Evolutionary conservation across 2,113 vertebrate species (phyloP).

Genomic region (Struthio camelus): DNA sequence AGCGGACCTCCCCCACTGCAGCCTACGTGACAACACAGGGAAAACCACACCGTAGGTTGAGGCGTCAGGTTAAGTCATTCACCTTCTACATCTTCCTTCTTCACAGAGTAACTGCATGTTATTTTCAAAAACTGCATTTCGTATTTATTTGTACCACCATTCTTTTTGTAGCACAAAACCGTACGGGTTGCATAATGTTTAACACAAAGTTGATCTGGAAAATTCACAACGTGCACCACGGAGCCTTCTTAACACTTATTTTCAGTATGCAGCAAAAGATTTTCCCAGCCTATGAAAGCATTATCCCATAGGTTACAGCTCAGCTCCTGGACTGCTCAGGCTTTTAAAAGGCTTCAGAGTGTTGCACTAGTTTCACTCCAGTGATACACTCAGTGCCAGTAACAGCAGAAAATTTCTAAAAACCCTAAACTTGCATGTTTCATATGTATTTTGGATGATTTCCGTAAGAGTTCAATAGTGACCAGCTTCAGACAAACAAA

Average conservation of each 20-base stretch:
- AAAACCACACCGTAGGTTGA: accelerated
- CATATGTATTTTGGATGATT: not conserved
- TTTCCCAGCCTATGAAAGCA: not conserved
- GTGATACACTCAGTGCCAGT: not conserved
- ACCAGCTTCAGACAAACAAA: constrained; percentile 3
- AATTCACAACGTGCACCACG: not conserved
- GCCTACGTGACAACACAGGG: not conserved
- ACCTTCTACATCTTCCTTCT: not conserved
- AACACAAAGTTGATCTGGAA: not conserved
- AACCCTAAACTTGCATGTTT: not conserved
- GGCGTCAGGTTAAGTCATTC: not conserved
- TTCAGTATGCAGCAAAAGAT: not conserved
- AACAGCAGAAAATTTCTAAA: not conserved
- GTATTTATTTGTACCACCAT: not conserved
- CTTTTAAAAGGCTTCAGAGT: not conserved
- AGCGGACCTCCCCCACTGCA: not conserved
- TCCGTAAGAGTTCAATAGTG: not conserved
- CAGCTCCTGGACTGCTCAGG: not conserved
- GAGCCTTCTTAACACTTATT: not conserved
- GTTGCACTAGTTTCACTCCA: not conserved
- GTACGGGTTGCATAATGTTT: not conserved
- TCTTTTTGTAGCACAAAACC: not conserved
- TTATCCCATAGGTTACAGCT: not conserved
- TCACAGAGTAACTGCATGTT: accelerated
- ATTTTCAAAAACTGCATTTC: not conserved